Conservation (phyloP, 2,888 invertebrate species). For the Parelbella ahira region DNA sequence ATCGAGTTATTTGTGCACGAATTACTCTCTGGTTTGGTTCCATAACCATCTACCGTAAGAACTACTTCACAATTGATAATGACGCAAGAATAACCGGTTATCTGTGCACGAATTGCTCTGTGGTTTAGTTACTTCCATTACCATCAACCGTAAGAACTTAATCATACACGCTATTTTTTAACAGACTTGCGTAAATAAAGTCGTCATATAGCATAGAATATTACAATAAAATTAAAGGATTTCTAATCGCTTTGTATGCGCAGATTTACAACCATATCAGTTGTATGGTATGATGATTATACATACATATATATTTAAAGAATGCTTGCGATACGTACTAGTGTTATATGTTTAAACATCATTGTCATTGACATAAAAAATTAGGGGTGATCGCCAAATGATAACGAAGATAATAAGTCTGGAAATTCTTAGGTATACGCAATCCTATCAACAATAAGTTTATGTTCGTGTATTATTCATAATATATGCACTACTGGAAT, state of each 20-base stretch:
- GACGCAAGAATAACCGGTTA: slow-evolving; percentile 2
- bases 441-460: too few species aligned
- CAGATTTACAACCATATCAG: slow-evolving; percentile 11
- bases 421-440: slow-evolving; percentile 4
- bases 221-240: slow-evolving; percentile 4
- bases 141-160: slow-evolving; percentile 2
- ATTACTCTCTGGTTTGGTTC: too few species aligned
- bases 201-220: slow-evolving; percentile 2
- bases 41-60: too few species aligned
- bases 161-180: slow-evolving; percentile 1
- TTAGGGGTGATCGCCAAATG: slow-evolving; percentile 20
- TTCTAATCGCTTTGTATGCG: not conserved
- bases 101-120: not conserved
- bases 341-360: slow-evolving; percentile 1
- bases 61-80: too few species aligned
- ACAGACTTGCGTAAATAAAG: not conserved
- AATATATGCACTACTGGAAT: too few species aligned
- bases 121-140: slow-evolving; percentile 7
- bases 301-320: too few species aligned
- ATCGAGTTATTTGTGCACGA: too few species aligned
- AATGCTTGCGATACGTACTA: not conserved
- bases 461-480: too few species aligned
- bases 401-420: slow-evolving; percentile 18
- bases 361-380: slow-evolving; percentile 22
- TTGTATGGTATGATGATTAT: not conserved